phyloP scores from a whole-genome alignment of 2,113 vertebrate species.

The Sprattus sprattus region DNA sequence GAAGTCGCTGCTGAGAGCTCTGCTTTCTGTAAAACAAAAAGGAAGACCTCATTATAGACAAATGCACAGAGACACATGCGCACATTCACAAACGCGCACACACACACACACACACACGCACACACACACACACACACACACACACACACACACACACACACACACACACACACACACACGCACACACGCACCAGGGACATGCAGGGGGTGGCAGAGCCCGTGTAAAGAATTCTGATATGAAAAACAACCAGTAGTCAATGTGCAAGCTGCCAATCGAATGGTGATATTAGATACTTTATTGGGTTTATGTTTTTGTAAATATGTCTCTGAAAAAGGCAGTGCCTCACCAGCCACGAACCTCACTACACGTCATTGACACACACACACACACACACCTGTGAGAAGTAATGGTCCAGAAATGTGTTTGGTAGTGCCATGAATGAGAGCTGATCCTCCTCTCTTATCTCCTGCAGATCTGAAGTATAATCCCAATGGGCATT shows the following conservation, averaged over 20 bases:
- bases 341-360: too few relatives aligned
- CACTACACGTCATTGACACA: too few relatives aligned
- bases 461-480: not conserved
- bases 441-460: not conserved
- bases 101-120: not conserved
- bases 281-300: too few relatives aligned
- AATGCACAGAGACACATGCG: not conserved
- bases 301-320: too few relatives aligned
- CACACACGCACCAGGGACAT: too few relatives aligned
- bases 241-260: too few relatives aligned
- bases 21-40: constrained; percentile 69
- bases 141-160: too few relatives aligned
- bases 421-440: not conserved
- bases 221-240: too few relatives aligned
- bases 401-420: constrained; percentile 27
- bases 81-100: not conserved
- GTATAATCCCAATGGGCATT: not conserved
- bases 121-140: constrained; percentile 26
- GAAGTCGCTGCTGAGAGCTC: constrained; percentile 68
- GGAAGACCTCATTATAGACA: not conserved
- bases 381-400: not conserved
- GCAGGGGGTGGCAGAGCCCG: too few relatives aligned
- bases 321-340: too few relatives aligned
- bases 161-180: too few relatives aligned
- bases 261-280: too few relatives aligned